phyloP scores from a whole-genome alignment of 2,113 vertebrate species.

The Pontoporia blainvillei region DNA sequence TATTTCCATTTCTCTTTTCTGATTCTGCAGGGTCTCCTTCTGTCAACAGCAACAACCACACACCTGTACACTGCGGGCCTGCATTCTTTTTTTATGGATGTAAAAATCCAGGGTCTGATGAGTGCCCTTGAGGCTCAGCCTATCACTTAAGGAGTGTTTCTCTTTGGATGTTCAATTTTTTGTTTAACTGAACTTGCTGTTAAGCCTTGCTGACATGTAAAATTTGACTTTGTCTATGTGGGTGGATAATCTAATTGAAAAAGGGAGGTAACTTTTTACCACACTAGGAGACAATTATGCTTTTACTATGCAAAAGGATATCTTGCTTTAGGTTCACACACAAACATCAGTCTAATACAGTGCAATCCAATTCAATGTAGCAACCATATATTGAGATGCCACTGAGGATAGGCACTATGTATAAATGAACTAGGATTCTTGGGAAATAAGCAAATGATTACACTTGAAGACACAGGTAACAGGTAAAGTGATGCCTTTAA shows the following conservation, averaged over 20 bases:
- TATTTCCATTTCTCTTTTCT: constrained; percentile 21
- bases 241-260: not conserved
- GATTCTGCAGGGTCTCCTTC: not conserved
- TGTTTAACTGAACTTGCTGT: not conserved
- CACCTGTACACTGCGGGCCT: not conserved
- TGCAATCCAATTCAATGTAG: not conserved
- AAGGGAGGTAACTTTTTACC: not conserved
- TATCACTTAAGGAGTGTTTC: not conserved
- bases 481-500: not conserved
- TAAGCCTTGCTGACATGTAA: not conserved
- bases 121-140: not conserved
- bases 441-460: not conserved
- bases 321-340: not conserved
- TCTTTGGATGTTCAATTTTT: not conserved
- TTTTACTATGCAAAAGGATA: not conserved
- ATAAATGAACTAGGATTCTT: not conserved
- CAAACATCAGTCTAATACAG: not conserved
- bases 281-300: not conserved
- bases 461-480: not conserved
- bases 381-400: not conserved
- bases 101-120: constrained; percentile 1
- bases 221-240: not conserved
- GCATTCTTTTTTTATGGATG: not conserved
- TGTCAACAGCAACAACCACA: constrained; percentile 10
- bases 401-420: rapidly evolving